A percentile compares a stretch with the other conserved stretches of the same genome.
Evolutionary conservation across 2,113 vertebrate genomes (phyloP).

Genomic region (Pholis gunnellus): DNA sequence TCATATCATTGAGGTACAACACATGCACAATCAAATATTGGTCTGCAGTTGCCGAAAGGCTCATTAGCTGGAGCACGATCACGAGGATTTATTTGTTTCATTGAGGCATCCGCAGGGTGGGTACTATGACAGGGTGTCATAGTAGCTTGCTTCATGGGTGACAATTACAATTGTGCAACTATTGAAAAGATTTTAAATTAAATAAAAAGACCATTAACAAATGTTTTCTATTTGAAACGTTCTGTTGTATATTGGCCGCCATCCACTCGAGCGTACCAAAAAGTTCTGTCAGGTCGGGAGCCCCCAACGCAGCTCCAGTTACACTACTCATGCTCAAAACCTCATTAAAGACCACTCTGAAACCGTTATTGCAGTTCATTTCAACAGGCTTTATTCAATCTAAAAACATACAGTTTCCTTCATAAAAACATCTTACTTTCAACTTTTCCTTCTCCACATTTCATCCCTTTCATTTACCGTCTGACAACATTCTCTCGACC

Average conservation of each 20-base stretch:
- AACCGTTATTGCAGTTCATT: constrained; percentile 46
- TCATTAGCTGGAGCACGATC: not conserved
- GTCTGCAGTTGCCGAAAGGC: not conserved
- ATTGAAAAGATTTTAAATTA: not conserved
- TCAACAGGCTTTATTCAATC: constrained; percentile 64
- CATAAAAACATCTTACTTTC: constrained; percentile 54
- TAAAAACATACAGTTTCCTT: constrained; percentile 75
- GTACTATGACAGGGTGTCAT: too few relatives aligned
- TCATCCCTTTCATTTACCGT: constrained; percentile 27
- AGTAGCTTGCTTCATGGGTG: not conserved
- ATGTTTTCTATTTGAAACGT: not conserved
- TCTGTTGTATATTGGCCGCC: not conserved
- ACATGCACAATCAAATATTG: not conserved
- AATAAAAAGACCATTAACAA: not conserved
- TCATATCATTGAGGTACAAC: too few relatives aligned
- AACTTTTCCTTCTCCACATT: constrained; percentile 34
- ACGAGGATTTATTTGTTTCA: not conserved
- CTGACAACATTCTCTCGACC: constrained; percentile 67
- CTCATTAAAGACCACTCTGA: not conserved
- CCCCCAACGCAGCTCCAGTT: too few relatives aligned
- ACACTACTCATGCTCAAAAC: not conserved
- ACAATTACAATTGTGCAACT: not conserved
- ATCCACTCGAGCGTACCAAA: not conserved
- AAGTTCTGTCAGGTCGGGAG: not conserved
- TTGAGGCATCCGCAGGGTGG: not conserved